Conservation (phyloP, 2,113 vertebrate genomes). For the Solea solea region DNA sequence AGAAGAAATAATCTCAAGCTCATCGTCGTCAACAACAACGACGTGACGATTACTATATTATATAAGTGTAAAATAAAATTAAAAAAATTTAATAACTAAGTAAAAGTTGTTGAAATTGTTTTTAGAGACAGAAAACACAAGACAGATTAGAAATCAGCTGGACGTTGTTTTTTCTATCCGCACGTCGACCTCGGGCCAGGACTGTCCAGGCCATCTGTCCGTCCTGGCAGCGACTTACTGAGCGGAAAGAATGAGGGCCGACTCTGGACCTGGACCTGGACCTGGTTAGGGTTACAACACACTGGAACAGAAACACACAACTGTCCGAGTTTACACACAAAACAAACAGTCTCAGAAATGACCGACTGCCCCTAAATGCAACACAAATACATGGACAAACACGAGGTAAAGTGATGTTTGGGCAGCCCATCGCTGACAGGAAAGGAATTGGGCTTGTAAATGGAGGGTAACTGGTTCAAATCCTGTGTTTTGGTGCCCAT, state of each 20-base stretch:
- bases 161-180: conserved; percentile 45
- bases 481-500: too few relatives aligned
- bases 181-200: conserved; percentile 47
- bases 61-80: too few relatives aligned
- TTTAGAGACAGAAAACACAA: background rate
- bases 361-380: background rate
- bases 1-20: background rate
- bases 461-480: too few relatives aligned
- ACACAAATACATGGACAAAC: background rate
- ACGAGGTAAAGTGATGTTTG: too few relatives aligned
- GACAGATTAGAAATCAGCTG: conserved; percentile 61
- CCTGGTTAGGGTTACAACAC: background rate
- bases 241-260: conserved; percentile 2
- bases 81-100: background rate
- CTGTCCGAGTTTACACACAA: background rate
- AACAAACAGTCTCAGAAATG: background rate
- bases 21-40: background rate
- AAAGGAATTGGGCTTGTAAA: too few relatives aligned
- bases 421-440: too few relatives aligned
- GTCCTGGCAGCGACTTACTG: conserved; percentile 26
- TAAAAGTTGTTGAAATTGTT: background rate
- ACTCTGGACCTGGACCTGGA: conserved; percentile 25
- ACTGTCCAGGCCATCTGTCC: conserved; percentile 54
- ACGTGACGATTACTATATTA: too few relatives aligned
- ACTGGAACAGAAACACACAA: conserved; percentile 23